Evolutionary conservation across 2,797 vertebrate genomes (phyloP).

Genomic region (Acomys russatus): DNA sequence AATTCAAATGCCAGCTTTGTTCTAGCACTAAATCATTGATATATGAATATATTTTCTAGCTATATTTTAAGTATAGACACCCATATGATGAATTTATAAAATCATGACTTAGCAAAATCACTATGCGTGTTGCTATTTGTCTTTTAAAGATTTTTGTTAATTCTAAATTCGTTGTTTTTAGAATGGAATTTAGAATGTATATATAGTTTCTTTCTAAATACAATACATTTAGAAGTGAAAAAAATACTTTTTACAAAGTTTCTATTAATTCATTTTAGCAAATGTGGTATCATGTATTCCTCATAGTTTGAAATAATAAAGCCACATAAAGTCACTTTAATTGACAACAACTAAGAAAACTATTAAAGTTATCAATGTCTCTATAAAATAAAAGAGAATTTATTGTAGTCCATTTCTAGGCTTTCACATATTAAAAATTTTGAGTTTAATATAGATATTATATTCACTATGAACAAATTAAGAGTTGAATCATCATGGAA

Average conservation of each 20-base stretch:
- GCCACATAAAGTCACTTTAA: not conserved
- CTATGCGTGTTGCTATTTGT: not conserved
- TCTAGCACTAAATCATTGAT: not conserved
- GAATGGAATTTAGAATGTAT: too few relatives aligned
- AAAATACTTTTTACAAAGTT: not conserved
- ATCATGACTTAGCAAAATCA: not conserved
- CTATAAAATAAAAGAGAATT: not conserved
- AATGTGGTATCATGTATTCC: not conserved
- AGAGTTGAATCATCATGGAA: not conserved
- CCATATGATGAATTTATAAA: not conserved
- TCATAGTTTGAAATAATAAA: not conserved
- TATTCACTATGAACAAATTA: not conserved
- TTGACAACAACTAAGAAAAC: not conserved
- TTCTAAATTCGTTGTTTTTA: not conserved
- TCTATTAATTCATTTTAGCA: not conserved
- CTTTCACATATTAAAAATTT: not conserved
- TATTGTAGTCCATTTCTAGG: not conserved
- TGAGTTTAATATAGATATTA: not conserved
- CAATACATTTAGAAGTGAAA: too few relatives aligned
- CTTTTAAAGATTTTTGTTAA: constrained; percentile 11
- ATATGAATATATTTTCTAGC: not conserved
- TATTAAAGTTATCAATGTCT: not conserved
- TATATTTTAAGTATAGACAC: not conserved
- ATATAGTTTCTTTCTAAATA: too few relatives aligned
- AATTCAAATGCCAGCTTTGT: not conserved